phyloP scores from a whole-genome alignment of 2,113 vertebrate species.

The Mormoops blainvillei region DNA sequence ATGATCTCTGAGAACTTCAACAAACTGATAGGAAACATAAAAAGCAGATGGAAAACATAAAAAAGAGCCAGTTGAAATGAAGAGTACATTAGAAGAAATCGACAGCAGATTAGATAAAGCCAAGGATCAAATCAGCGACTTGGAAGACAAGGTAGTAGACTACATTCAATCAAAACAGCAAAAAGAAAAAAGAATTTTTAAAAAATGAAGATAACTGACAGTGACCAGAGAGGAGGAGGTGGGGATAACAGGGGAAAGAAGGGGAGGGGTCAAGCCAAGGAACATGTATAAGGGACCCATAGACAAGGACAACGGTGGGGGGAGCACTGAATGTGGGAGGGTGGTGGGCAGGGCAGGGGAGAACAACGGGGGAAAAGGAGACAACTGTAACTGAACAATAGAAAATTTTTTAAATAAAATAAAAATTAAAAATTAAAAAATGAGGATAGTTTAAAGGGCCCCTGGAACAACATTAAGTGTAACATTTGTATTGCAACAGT shows the following conservation, averaged over 20 bases:
- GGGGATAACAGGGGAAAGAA: no score
- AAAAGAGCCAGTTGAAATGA: background rate
- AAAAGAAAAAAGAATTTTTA: background rate
- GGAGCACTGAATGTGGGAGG: no score
- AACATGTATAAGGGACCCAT: no score
- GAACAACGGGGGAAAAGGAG: no score
- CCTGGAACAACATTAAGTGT: background rate
- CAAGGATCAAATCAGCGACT: background rate
- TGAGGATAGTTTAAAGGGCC: background rate
- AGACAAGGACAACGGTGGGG: no score
- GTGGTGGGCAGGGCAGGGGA: no score
- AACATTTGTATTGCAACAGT: background rate
- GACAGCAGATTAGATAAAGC: background rate
- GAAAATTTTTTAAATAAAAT: no score
- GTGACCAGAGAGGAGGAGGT: no score
- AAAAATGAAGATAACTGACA: background rate
- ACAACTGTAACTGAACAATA: no score
- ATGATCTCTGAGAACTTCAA: background rate
- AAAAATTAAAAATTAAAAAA: background rate
- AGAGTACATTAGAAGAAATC: background rate
- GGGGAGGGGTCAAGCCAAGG: no score
- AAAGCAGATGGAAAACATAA: background rate
- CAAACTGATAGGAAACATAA: background rate
- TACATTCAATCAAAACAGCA: background rate
- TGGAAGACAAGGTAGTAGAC: background rate